A percentile compares a stretch with the other conserved stretches of the same genome.
Conservation (phyloP, 2,797 vertebrate species). For the Phoxinus dragarum region DNA sequence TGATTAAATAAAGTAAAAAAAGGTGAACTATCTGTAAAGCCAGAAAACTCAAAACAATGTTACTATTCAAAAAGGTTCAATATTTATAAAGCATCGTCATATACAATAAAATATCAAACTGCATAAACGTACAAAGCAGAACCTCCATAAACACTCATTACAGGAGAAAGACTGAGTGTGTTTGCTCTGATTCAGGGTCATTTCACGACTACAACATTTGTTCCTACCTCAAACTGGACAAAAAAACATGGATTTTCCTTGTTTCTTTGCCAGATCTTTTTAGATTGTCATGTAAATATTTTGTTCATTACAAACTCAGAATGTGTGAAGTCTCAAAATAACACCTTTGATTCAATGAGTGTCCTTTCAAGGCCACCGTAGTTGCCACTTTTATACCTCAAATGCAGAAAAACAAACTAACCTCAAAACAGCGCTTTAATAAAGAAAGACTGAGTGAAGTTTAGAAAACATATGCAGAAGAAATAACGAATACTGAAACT, state of each 20-base stretch:
- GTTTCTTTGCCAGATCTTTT: background rate
- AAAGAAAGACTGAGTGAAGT: conserved; percentile 23
- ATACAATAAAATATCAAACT: conserved; percentile 46
- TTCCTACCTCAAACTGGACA: background rate
- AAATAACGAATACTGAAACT: conserved; percentile 53
- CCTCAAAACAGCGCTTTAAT: conserved; percentile 45
- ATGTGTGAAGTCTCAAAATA: conserved; percentile 1
- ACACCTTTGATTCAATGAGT: conserved; percentile 52
- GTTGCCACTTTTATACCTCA: conserved; percentile 56
- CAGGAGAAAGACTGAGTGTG: background rate
- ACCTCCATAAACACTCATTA: conserved; percentile 3
- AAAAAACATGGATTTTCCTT: background rate
- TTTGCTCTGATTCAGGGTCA: conserved; percentile 9
- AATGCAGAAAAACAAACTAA: conserved; percentile 52
- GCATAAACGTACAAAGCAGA: conserved; percentile 29
- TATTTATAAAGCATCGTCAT: conserved; percentile 51
- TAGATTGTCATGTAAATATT: conserved; percentile 18
- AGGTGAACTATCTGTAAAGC: background rate
- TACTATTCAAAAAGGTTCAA: conserved; percentile 35
- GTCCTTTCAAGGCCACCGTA: conserved; percentile 60
- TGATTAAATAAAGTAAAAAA: background rate
- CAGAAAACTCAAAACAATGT: background rate
- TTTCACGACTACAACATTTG: background rate
- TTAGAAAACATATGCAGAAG: conserved; percentile 26
- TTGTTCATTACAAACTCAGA: conserved; percentile 33